Percentiles rank a stretch among this genome's conserved stretches.
phyloP scores from a whole-genome alignment of 2,888 invertebrate genomes.

The Flexamia atlantica region DNA sequence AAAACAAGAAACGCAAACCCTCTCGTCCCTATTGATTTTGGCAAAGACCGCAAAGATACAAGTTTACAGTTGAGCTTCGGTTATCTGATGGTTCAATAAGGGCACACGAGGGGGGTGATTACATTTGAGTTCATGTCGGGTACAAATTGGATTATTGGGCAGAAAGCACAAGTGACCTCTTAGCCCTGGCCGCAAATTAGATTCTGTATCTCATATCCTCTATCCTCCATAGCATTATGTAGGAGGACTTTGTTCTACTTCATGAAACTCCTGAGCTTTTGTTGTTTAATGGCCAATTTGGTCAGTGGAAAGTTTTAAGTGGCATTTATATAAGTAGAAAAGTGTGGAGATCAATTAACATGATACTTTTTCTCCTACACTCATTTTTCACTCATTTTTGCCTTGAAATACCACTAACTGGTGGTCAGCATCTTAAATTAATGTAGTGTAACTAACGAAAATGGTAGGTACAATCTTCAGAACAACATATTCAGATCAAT shows the following conservation, averaged over 20 bases:
- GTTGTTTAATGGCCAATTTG: too few species aligned
- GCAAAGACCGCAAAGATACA: neutral
- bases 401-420: too few species aligned
- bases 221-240: constrained; percentile 16
- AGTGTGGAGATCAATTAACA: too few species aligned
- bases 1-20: neutral
- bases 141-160: constrained; percentile 41
- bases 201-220: constrained; percentile 30
- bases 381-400: too few species aligned
- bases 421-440: too few species aligned
- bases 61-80: neutral
- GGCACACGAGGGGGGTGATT: constrained; percentile 14
- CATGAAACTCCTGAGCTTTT: too few species aligned
- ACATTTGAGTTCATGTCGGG: constrained; percentile 36
- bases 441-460: too few species aligned
- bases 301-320: too few species aligned
- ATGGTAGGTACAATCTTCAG: too few species aligned
- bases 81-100: constrained; percentile 21
- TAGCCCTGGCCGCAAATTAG: constrained; percentile 25
- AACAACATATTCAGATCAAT: too few species aligned
- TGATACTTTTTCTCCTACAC: too few species aligned
- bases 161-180: constrained; percentile 43
- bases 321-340: too few species aligned
- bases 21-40: neutral
- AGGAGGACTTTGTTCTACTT: constrained; percentile 7